A percentile compares a stretch with the other conserved stretches of the same genome.
These are phyloP conservation scores for Sclerurus mexicanus DNA, from an alignment of 2,113 vertebrate genomes.

Conservation along the genomic window DNA sequence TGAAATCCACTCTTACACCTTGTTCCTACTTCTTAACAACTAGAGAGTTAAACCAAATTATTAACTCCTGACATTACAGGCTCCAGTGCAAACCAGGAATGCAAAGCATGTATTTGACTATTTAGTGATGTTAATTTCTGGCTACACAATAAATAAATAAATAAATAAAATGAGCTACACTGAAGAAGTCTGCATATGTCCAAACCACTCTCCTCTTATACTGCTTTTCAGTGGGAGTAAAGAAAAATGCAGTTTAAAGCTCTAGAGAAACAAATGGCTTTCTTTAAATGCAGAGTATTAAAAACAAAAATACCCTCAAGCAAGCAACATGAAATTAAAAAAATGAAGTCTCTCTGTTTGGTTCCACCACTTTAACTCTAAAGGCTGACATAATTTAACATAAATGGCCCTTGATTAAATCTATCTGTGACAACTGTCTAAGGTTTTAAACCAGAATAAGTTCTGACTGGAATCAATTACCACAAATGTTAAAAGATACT, in stretches of 20 bases:
- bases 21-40: background rate
- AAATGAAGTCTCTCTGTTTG: background rate
- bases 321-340: background rate
- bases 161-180: background rate
- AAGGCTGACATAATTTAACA: background rate
- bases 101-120: conserved; percentile 76
- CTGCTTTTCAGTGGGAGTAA: background rate
- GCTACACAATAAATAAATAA: background rate
- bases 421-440: background rate
- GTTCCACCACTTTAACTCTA: background rate
- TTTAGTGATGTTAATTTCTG: conserved; percentile 69
- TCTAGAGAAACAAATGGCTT: background rate
- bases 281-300: background rate
- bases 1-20: conserved; percentile 9
- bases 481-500: background rate
- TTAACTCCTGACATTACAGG: conserved; percentile 76
- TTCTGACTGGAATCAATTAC: background rate
- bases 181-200: background rate
- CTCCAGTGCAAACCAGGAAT: conserved; percentile 86
- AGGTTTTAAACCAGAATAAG: background rate
- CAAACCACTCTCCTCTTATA: background rate
- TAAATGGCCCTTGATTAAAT: background rate
- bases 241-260: background rate
- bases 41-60: conserved; percentile 45
- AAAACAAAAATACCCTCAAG: background rate